phyloP scores from a whole-genome alignment of 2,888 invertebrate species.

The Dromius quadrimaculatus region DNA sequence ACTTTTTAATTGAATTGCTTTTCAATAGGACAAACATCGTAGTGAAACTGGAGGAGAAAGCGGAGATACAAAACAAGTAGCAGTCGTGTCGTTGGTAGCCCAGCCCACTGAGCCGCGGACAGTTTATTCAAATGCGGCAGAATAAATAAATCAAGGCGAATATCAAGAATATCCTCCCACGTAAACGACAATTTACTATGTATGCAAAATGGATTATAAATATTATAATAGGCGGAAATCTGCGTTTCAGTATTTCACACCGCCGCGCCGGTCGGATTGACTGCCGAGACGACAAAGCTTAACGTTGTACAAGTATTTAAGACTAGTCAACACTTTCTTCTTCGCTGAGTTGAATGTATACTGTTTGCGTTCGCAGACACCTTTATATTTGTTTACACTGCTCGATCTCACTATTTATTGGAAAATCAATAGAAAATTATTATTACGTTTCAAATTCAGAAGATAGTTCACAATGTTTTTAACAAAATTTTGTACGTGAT shows the following conservation, averaged over 20 bases:
- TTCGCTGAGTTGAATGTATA: no score
- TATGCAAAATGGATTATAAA: constrained; percentile 45
- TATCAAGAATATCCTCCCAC: constrained; percentile 39
- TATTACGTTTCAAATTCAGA: no score
- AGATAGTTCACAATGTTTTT: no score
- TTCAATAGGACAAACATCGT: constrained; percentile 8
- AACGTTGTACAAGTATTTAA: no score
- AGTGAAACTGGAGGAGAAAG: background rate
- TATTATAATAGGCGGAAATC: constrained; percentile 44
- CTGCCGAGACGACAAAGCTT: background rate
- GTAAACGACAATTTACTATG: constrained; percentile 45
- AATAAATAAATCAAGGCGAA: constrained; percentile 45
- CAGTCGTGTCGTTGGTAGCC: constrained; percentile 4
- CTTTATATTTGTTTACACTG: no score
- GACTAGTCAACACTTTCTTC: no score
- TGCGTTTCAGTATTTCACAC: constrained; percentile 34
- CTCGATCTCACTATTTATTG: no score
- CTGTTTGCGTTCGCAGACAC: no score
- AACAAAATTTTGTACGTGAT: no score
- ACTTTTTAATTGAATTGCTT: constrained; percentile 28
- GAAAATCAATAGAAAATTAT: no score
- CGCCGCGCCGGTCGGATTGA: constrained; percentile 15
- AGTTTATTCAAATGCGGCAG: constrained; percentile 41
- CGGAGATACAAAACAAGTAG: background rate
- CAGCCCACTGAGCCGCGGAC: constrained; percentile 23